A percentile compares a stretch with the other conserved stretches of the same genome.
Evolutionary conservation across 53 echinoderm and acorn worm species (phyloP).

Genomic region (Paracentrotus lividus): DNA sequence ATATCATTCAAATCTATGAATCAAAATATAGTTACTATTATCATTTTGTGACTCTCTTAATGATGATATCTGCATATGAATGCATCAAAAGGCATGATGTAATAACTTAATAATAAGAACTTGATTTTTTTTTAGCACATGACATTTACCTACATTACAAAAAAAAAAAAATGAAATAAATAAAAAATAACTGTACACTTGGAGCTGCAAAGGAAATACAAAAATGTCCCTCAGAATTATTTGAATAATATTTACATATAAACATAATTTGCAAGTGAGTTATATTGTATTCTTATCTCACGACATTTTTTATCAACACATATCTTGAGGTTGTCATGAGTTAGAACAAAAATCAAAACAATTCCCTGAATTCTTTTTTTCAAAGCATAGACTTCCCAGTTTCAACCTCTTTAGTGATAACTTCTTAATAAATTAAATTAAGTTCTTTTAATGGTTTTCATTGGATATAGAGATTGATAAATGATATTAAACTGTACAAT

Average conservation of each 20-base stretch:
- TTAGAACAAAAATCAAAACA: neutral
- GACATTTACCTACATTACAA: neutral
- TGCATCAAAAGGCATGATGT: neutral
- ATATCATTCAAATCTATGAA: neutral
- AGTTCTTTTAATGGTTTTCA: neutral
- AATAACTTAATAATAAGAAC: conserved; percentile 8
- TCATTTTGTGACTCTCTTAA: neutral
- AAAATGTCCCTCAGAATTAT: neutral
- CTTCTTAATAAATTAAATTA: neutral
- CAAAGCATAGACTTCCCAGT: neutral
- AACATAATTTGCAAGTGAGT: neutral
- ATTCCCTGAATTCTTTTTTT: conserved; percentile 38
- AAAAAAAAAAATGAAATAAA: no score
- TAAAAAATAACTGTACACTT: neutral
- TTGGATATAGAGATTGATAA: neutral
- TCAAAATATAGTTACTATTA: neutral
- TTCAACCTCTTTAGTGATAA: neutral
- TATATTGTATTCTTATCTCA: neutral
- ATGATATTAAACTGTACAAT: conserved; percentile 36
- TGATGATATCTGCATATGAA: neutral
- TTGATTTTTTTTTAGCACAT: conserved; percentile 36
- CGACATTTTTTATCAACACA: neutral
- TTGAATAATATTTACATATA: neutral
- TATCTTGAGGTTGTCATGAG: conserved; percentile 3
- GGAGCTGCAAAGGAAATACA: conserved; percentile 40